phyloP scores from a whole-genome alignment of 2,113 vertebrate genomes.

The Rynchops niger region DNA sequence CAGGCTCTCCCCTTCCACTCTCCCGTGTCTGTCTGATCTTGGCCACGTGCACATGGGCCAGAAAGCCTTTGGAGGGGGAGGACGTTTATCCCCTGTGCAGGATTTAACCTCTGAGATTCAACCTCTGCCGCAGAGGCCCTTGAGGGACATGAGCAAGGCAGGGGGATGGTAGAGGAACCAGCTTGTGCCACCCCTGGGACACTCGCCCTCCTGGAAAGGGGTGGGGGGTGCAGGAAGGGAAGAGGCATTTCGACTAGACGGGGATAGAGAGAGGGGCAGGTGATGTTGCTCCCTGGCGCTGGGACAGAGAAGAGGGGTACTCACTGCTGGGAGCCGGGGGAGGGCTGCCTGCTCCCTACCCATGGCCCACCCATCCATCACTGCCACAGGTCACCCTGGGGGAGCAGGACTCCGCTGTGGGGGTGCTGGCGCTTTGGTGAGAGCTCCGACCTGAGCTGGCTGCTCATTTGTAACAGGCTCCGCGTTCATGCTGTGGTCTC shows the following conservation, averaged over 20 bases:
- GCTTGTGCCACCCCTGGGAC: fast-evolving
- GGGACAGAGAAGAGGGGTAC: neutral
- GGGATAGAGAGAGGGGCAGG: fast-evolving
- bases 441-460: neutral
- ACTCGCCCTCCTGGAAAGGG: fast-evolving
- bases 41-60: neutral
- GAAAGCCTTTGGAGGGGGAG: neutral
- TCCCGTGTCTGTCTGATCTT: neutral
- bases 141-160: neutral
- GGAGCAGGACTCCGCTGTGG: neutral
- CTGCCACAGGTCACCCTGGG: neutral
- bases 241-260: fast-evolving
- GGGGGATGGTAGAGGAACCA: neutral
- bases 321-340: neutral
- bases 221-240: fast-evolving
- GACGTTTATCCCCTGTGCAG: neutral
- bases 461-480: constrained; percentile 38
- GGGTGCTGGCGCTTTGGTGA: neutral
- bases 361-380: fast-evolving
- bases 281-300: neutral
- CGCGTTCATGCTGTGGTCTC: constrained; percentile 30
- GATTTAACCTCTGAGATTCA: neutral
- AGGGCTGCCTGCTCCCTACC: neutral
- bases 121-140: fast-evolving
- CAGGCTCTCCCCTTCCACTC: neutral